A percentile compares a stretch with the other conserved stretches of the same genome.
phyloP scores from a whole-genome alignment of 2,888 invertebrate genomes.

The Aromia moschata region DNA sequence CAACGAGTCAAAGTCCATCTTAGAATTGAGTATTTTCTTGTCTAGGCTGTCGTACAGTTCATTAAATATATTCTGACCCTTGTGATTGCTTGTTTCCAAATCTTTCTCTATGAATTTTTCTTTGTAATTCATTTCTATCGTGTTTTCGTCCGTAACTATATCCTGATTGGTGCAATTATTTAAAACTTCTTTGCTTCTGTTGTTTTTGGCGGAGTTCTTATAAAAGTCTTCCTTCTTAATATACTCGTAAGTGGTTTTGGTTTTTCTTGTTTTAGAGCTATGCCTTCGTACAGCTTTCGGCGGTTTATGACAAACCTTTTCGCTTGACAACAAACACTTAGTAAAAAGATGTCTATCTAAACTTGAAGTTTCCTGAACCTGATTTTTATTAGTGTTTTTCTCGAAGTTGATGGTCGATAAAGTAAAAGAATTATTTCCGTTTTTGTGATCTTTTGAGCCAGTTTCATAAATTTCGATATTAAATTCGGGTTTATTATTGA shows the following conservation, averaged over 20 bases:
- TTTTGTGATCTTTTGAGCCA: constrained; percentile 41
- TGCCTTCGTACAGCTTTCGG: constrained; percentile 77
- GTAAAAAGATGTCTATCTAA: constrained; percentile 62
- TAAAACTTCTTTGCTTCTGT: constrained; percentile 38
- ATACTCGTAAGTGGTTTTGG: constrained; percentile 60
- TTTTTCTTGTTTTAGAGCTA: constrained; percentile 65
- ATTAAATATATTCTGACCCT: constrained; percentile 46
- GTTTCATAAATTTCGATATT: constrained; percentile 56
- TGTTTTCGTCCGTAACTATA: constrained; percentile 52
- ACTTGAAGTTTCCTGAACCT: constrained; percentile 59
- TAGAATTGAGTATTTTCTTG: constrained; percentile 52
- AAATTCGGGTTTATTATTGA: constrained; percentile 61
- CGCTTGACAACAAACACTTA: constrained; percentile 59
- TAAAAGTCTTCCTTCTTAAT: constrained; percentile 60
- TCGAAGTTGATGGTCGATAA: constrained; percentile 51
- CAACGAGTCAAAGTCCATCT: constrained; percentile 57
- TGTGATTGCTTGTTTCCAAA: constrained; percentile 49
- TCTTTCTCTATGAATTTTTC: constrained; percentile 60
- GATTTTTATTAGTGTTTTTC: constrained; percentile 50
- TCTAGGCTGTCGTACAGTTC: constrained; percentile 60
- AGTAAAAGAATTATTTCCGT: constrained; percentile 40
- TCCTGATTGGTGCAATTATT: constrained; percentile 46
- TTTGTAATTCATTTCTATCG: constrained; percentile 60
- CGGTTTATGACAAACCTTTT: constrained; percentile 75
- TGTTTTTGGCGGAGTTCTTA: constrained; percentile 47